These are phyloP conservation scores for Lepus oiostolus DNA, from an alignment of 2,797 vertebrate genomes.

Conservation along the genomic window DNA sequence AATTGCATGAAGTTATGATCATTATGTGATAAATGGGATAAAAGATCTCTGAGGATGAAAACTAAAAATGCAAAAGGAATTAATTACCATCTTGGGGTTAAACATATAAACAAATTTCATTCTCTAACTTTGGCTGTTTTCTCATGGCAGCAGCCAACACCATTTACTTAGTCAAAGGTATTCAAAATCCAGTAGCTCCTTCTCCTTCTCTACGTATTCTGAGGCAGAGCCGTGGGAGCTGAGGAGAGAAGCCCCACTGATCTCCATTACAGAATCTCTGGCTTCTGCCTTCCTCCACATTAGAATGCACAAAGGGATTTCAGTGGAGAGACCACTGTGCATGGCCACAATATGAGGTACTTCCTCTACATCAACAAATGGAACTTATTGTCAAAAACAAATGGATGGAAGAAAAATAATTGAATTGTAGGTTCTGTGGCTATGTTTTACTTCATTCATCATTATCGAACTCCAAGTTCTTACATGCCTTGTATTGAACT, in stretches of 20 bases:
- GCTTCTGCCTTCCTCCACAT: neutral
- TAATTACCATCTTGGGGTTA: neutral
- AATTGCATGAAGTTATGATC: neutral
- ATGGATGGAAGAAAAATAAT: neutral
- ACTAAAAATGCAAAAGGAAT: neutral
- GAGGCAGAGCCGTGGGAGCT: neutral
- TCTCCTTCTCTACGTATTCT: neutral
- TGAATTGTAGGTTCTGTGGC: neutral
- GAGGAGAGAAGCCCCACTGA: accelerated
- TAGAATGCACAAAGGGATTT: neutral
- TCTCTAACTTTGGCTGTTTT: neutral
- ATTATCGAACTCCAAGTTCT: neutral
- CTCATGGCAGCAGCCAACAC: neutral
- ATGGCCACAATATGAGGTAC: neutral
- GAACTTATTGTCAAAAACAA: neutral
- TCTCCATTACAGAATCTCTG: no score
- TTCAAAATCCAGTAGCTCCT: neutral
- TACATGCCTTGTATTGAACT: neutral
- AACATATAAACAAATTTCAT: neutral
- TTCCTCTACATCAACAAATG: neutral
- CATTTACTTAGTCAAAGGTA: neutral
- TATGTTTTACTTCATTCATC: neutral
- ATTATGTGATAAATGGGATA: neutral
- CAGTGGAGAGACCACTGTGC: neutral
- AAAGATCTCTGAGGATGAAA: neutral